Percentiles rank a stretch among this genome's conserved stretches.
phyloP scores from a whole-genome alignment of 2,888 invertebrate species.

The Metacarcinus magister region DNA sequence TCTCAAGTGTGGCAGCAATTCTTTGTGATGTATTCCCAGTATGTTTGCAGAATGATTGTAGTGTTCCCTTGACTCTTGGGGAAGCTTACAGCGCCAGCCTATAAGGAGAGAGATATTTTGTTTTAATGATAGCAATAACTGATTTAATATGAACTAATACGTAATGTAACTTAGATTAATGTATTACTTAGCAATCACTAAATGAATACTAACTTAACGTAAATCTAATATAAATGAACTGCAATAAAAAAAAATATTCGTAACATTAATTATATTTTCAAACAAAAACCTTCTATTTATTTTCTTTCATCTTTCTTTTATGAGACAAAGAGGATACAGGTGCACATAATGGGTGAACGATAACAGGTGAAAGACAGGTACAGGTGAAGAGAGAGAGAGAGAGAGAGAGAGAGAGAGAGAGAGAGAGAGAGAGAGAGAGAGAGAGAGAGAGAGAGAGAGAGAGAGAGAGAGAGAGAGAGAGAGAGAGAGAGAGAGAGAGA shows the following conservation, averaged over 20 bases:
- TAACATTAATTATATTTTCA: background rate
- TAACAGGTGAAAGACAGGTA: background rate
- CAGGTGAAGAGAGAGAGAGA: background rate
- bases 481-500: background rate
- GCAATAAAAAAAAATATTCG: too few relatives aligned
- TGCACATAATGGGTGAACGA: background rate
- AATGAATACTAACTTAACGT: background rate
- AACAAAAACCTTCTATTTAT: background rate
- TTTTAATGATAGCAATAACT: too few relatives aligned
- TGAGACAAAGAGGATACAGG: background rate
- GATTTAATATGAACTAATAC: too few relatives aligned
- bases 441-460: background rate
- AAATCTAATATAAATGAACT: background rate
- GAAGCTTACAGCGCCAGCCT: background rate
- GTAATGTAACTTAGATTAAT: too few relatives aligned
- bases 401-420: conserved; percentile 41
- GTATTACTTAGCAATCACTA: background rate
- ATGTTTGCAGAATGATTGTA: background rate
- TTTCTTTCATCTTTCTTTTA: background rate
- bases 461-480: background rate
- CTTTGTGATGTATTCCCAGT: background rate
- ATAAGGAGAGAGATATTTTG: background rate
- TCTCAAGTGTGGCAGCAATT: background rate
- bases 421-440: background rate
- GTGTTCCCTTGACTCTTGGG: background rate